Base-by-base conservation (phyloP, 2,113 vertebrate species). In the Benitochromis conjunctus region DNA sequence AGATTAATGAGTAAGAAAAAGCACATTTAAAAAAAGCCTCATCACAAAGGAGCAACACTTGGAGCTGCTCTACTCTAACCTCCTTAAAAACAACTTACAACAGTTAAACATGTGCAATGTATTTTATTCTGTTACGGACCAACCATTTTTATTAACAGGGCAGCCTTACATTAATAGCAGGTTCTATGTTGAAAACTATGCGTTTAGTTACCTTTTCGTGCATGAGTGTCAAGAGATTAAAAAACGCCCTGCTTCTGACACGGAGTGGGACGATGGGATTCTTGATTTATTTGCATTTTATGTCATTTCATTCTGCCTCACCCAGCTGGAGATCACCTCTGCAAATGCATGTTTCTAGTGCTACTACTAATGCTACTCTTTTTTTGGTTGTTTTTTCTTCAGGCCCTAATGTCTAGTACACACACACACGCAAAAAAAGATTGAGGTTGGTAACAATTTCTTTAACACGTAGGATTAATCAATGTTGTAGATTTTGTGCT, bases 41-140 rank as follows among this genome's bases (percentile, higher is more conserved):
- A 16, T 71, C 0, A 26, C 8, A 3, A 46, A 71, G 38, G 38
- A 71, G 38, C 66, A 71, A 26, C 9, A 18, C 69, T 26, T 19
- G 0, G 1, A 51, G 69, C 29, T 8, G 43, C 24, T 74, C 69
- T 51, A 51, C 69, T 74, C 31, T 48, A 26, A 74, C 41, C 24
- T 19, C 43, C 43, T 0, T 16, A 74, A 0, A 74, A 16, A 29
- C 21, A 46, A 26, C n/a, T 71, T 29, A 26, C 41, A 48, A 29
- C 24, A 48, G 24, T 48, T 74, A 74, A 48, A 74, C 24, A 29
- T 74, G 41, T 74, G 1, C 0, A 71, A 5, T 51, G 43, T 48
- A 9, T 38, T 2, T 14, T 10, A 5, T 41, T 18, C 13, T 69
- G 43, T 48, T 6, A 71, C 5, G 0, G 0, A 24, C 64, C 41